A percentile compares a stretch with the other conserved stretches of the same genome.
Evolutionary conservation across 2,888 invertebrate species (phyloP).

Genomic region (Melanostoma mellinum): DNA sequence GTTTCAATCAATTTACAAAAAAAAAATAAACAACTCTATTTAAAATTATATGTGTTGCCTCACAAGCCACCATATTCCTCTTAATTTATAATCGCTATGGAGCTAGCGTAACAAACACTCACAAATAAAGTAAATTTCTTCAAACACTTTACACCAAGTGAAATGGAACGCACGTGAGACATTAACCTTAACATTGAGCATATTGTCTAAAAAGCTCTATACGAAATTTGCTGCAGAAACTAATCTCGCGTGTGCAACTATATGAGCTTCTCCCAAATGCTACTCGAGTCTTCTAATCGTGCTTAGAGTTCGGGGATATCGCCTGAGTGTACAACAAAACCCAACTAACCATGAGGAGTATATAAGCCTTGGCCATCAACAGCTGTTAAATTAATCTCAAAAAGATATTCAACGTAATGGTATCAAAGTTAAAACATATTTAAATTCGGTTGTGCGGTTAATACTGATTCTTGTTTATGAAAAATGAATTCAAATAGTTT

Average conservation of each 20-base stretch:
- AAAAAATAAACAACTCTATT: background rate
- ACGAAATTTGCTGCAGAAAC: conserved; percentile 33
- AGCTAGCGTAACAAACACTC: conserved; percentile 11
- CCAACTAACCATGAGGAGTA: conserved; percentile 69
- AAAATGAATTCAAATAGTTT: background rate
- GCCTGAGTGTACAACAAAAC: conserved; percentile 52
- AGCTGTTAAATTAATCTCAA: conserved; percentile 65
- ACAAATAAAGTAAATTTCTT: conserved; percentile 39
- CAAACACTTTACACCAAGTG: conserved; percentile 38
- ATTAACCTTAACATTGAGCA: conserved; percentile 70
- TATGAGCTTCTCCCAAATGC: conserved; percentile 15
- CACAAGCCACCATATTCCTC: background rate
- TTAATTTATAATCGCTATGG: conserved; percentile 38
- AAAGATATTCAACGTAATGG: conserved; percentile 43
- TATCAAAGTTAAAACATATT: conserved; percentile 35
- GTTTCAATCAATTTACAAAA: background rate
- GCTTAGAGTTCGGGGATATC: conserved; percentile 59
- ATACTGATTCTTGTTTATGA: background rate
- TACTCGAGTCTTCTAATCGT: conserved; percentile 35
- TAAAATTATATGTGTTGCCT: conserved; percentile 9
- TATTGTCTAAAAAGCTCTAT: conserved; percentile 14
- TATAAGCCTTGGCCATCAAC: conserved; percentile 52
- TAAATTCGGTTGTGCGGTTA: background rate
- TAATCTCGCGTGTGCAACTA: conserved; percentile 52
- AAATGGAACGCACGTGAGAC: conserved; percentile 69